phyloP scores from a whole-genome alignment of 1,140 invertebrate species.

The Whitmania pigra region DNA sequence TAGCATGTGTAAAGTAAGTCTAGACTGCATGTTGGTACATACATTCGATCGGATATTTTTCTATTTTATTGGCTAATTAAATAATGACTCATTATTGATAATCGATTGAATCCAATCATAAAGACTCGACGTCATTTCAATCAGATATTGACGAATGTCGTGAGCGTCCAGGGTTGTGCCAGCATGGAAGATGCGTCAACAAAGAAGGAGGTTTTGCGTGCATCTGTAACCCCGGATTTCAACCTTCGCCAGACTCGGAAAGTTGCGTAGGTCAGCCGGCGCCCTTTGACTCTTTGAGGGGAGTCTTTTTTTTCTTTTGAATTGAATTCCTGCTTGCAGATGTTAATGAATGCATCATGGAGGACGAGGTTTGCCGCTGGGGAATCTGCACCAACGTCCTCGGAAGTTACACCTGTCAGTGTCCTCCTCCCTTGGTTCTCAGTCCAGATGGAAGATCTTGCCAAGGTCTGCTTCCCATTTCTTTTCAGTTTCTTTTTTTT shows the following conservation, averaged over 20 bases:
- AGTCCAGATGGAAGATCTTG: slow-evolving; percentile 37
- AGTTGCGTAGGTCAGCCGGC: not conserved
- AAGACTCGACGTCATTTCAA: slow-evolving; percentile 15
- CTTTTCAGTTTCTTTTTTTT: not conserved
- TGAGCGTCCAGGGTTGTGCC: slow-evolving; percentile 68
- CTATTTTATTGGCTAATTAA: too few species aligned
- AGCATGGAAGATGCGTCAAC: slow-evolving; percentile 66
- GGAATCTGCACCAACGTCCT: slow-evolving; percentile 67
- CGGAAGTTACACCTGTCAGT: slow-evolving; percentile 51
- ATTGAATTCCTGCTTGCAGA: slow-evolving; percentile 3
- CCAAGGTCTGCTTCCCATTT: slow-evolving; percentile 29
- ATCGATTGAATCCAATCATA: too few species aligned
- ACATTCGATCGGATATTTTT: too few species aligned
- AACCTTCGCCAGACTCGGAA: slow-evolving; percentile 45
- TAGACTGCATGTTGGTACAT: too few species aligned
- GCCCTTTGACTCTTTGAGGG: not conserved
- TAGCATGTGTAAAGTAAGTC: too few species aligned
- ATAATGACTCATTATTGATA: too few species aligned
- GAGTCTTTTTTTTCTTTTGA: too few species aligned
- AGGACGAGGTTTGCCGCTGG: slow-evolving; percentile 72
- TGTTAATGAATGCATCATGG: slow-evolving; percentile 11
- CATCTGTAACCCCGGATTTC: slow-evolving; percentile 58
- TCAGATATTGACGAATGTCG: slow-evolving; percentile 52
- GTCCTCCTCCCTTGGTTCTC: slow-evolving; percentile 35
- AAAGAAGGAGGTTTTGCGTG: slow-evolving; percentile 62